Evolutionary conservation across 1,140 invertebrate species (phyloP).

Genomic region (Brachionus asplanchnoidis): DNA sequence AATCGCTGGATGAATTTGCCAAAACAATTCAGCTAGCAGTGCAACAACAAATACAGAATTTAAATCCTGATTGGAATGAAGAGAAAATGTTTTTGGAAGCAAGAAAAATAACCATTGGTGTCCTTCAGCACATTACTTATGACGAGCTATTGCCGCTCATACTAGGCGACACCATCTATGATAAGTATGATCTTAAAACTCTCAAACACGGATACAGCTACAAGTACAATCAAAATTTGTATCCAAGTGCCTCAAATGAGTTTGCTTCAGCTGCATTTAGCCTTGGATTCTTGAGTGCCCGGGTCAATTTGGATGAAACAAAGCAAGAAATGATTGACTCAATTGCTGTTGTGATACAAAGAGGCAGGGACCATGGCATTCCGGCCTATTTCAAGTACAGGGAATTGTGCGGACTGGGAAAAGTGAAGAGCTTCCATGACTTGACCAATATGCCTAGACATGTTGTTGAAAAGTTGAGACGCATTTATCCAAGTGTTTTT

Average conservation of each 20-base stretch:
- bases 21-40: constrained; percentile 37
- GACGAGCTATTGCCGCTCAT: constrained; percentile 91
- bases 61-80: constrained; percentile 42
- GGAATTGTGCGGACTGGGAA: constrained; percentile 68
- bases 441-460: constrained; percentile 59
- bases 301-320: neutral
- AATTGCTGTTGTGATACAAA: constrained; percentile 83
- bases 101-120: constrained; percentile 77
- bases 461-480: neutral
- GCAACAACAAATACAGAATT: constrained; percentile 40
- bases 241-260: neutral
- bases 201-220: neutral
- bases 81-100: constrained; percentile 64
- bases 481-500: constrained; percentile 40
- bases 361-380: constrained; percentile 86
- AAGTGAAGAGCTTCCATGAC: neutral
- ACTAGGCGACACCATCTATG: constrained; percentile 62
- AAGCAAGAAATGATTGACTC: constrained; percentile 65
- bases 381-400: constrained; percentile 84
- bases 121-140: constrained; percentile 86
- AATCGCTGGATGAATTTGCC: constrained; percentile 45
- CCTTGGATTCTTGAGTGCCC: neutral
- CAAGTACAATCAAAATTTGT: neutral
- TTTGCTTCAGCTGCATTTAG: constrained; percentile 10
- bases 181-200: neutral